Conservation (phyloP, 2,888 invertebrate species). For the Lasioglossum figueresi region DNA sequence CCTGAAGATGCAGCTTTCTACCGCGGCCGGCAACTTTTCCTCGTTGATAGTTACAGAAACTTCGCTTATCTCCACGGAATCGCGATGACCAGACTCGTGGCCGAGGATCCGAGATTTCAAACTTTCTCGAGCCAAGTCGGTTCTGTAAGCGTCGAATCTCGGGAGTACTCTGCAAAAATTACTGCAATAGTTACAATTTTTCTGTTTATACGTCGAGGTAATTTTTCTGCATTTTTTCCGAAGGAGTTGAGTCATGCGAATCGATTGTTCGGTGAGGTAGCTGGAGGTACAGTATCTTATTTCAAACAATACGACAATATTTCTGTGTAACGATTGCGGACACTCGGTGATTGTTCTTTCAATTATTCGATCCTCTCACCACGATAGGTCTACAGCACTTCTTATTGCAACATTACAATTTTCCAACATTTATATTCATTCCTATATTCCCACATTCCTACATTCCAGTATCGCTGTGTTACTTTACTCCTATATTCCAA, state of each 20-base stretch:
- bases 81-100: not conserved
- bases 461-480: too few relatives aligned
- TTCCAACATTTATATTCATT: not conserved
- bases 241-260: too few relatives aligned
- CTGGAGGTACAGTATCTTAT: too few relatives aligned
- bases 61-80: not conserved
- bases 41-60: conserved; percentile 3
- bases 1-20: not conserved
- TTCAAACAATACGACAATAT: too few relatives aligned
- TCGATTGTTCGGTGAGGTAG: too few relatives aligned
- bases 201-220: not conserved
- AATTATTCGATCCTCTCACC: too few relatives aligned
- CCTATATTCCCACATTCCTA: too few relatives aligned
- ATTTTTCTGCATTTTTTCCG: not conserved
- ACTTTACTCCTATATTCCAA: too few relatives aligned
- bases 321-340: too few relatives aligned
- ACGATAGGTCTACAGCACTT: too few relatives aligned
- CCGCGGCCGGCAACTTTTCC: not conserved
- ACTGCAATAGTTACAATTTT: not conserved
- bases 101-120: not conserved
- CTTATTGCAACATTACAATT: not conserved
- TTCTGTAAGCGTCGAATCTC: not conserved
- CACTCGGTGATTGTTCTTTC: too few relatives aligned
- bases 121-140: not conserved
- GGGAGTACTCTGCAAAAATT: not conserved